phyloP scores from a whole-genome alignment of 2,113 vertebrate genomes.

The Pollimyrus isidori region DNA sequence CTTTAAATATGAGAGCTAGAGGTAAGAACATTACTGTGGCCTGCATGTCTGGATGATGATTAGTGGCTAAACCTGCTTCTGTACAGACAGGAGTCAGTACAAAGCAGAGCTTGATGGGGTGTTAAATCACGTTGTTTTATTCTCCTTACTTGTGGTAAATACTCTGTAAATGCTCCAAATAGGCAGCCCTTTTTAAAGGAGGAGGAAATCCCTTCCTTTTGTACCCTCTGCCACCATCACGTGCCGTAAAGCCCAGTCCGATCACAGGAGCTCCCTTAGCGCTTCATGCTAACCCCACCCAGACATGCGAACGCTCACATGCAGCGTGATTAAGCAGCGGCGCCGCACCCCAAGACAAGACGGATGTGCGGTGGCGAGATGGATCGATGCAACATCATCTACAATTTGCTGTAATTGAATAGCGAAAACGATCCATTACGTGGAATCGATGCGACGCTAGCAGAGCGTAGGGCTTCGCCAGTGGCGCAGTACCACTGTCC shows the following conservation, averaged over 20 bases:
- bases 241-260: not conserved
- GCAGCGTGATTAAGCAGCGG: constrained; percentile 27
- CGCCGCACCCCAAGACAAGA: constrained; percentile 36
- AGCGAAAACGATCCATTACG: constrained; percentile 18
- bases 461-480: not conserved
- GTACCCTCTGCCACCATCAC: not conserved
- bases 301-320: not conserved
- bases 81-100: not conserved
- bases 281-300: not conserved
- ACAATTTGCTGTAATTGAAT: constrained; percentile 46
- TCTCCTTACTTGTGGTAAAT: not conserved
- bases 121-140: not conserved
- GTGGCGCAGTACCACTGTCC: not conserved
- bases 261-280: not conserved
- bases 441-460: constrained; percentile 13
- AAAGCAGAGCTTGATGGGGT: not conserved
- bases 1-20: not conserved
- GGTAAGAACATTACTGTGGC: not conserved
- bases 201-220: not conserved
- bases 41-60: not conserved
- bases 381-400: constrained; percentile 48
- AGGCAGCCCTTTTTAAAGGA: constrained; percentile 10
- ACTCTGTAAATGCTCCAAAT: constrained; percentile 28
- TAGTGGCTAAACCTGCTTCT: not conserved
- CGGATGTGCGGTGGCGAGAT: constrained; percentile 34